These are phyloP conservation scores for Crocallis elinguaria DNA, from an alignment of 2,888 invertebrate species.

Conservation along the genomic window DNA sequence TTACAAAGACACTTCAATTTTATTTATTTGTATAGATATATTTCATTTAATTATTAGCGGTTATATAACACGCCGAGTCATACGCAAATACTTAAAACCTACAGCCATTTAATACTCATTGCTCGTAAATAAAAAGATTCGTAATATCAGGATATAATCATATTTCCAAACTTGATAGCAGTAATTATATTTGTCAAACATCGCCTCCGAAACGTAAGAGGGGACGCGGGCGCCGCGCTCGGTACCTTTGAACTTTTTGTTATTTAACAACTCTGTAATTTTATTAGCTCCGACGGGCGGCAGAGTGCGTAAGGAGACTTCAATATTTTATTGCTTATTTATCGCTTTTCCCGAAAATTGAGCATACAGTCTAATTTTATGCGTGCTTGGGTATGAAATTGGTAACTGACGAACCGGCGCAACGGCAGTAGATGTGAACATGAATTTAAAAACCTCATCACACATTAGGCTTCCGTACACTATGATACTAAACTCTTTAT, in stretches of 20 bases:
- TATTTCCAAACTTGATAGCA: constrained; percentile 31
- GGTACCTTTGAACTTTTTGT: constrained; percentile 29
- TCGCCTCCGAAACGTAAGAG: constrained; percentile 18
- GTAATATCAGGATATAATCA: constrained; percentile 25
- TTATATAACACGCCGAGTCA: background rate
- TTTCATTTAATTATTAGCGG: background rate
- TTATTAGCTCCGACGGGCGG: constrained; percentile 19
- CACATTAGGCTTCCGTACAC: too few species aligned
- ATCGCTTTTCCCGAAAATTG: too few species aligned
- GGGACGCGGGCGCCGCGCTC: background rate
- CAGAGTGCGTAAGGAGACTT: constrained; percentile 9
- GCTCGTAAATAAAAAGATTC: constrained; percentile 14
- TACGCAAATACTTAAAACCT: background rate
- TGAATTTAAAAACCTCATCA: too few species aligned
- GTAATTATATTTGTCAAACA: constrained; percentile 37
- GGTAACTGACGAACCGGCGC: too few species aligned
- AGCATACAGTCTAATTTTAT: too few species aligned
- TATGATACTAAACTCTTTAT: too few species aligned
- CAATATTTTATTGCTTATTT: constrained; percentile 17
- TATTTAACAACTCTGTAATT: constrained; percentile 28
- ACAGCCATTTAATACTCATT: background rate
- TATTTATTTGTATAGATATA: too few species aligned
- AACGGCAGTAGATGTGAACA: too few species aligned
- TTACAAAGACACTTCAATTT: too few species aligned
- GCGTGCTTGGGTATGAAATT: too few species aligned